Evolutionary conservation across 2,888 invertebrate species (phyloP), one percentile per base, ranked within the genome.

Genomic region (Pristionchus entomophagus): DNA sequence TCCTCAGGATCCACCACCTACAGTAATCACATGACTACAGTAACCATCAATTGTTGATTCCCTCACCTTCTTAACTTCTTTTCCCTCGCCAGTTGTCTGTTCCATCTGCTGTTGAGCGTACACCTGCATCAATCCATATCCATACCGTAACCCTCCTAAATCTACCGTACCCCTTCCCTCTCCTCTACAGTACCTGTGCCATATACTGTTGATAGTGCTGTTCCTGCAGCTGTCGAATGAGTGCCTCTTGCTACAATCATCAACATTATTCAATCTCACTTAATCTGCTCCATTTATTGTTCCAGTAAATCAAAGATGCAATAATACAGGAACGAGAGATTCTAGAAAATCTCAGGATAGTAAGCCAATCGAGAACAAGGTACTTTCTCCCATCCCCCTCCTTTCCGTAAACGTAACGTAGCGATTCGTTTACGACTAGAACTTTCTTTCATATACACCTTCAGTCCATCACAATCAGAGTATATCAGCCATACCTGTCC

Each of bases 191-290:
- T 59, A 98, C 95, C 94, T 99, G 99, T 92, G 98, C 97, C 96
- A 99, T 97, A 94, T 99, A 99, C 93, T 99, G 98, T 94, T 98
- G 97, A 94, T 98, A 99, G 94, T 99, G 99, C 93, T 99, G 98
- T 91, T 98, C 98, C 94, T 99, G 99, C 77, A 99, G 95, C 94
- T 99, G 98, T 86, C 96, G 95, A 86, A 99, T 97, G 41, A 99
- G 95, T 65, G 97, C 96, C 0, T 97, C 97, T 95, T 99, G 99
- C 95, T 98, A 96, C 56, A 93, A 93, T 85, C 0, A 73, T 29
- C 1, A 26, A 29, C 32, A 1, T 38, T 19, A 22, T 38, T 65
- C 32, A 6, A 45, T 45, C 45, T 45, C 45, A 45, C n/a, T n/a
- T n/a, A n/a, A 49, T 17, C n/a, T 56, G 14, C n/a, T 56, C 56